A percentile compares a stretch with the other conserved stretches of the same genome.
These are phyloP conservation scores for Cynoglossus semilaevis DNA, from an alignment of 2,113 vertebrate genomes.

Conservation along the genomic window DNA sequence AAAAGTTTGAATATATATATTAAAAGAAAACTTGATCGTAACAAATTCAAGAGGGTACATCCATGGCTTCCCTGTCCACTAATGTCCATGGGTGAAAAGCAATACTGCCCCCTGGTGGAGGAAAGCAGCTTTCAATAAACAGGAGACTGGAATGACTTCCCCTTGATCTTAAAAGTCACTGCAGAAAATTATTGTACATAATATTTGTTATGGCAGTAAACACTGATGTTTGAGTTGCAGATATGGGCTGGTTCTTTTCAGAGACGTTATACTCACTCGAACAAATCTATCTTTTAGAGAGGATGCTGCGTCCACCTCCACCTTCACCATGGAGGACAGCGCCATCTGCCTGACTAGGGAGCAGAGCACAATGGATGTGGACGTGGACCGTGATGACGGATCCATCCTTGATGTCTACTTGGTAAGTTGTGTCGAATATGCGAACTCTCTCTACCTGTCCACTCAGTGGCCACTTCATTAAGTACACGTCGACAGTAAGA, in stretches of 20 bases:
- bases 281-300: conserved; percentile 75
- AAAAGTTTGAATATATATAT: no score
- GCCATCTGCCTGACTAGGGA: conserved; percentile 93
- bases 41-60: no score
- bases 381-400: conserved; percentile 86
- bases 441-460: no score
- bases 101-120: conserved; percentile 51
- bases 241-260: no score
- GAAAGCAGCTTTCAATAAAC: neutral
- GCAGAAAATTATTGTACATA: no score
- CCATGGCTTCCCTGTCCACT: conserved; percentile 12
- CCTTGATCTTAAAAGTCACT: neutral
- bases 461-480: no score
- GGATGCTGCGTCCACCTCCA: conserved; percentile 85
- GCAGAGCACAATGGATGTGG: conserved; percentile 85
- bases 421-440: conserved; percentile 68
- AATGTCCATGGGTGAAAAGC: conserved; percentile 9
- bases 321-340: conserved; percentile 91
- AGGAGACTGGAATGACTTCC: neutral
- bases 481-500: no score
- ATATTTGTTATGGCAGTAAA: no score
- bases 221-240: no score
- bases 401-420: conserved; percentile 93
- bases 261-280: neutral
- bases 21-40: no score